Percentiles rank a stretch among this genome's conserved stretches.
Conservation (phyloP, 1,140 invertebrate species). For the Tetragnatha versicolor region DNA sequence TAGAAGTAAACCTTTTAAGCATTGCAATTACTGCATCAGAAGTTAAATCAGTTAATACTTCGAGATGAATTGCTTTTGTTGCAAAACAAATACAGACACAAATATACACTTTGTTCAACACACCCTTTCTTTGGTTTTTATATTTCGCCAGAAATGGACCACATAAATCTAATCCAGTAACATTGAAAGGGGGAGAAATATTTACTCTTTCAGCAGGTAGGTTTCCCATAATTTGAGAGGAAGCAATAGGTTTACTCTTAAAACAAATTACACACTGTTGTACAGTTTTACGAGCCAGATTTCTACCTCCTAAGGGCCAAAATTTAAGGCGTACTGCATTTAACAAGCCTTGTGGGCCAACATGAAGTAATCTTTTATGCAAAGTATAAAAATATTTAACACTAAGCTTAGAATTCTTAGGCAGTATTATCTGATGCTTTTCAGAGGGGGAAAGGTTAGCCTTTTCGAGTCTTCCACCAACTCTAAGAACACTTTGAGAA, state of each 20-base stretch:
- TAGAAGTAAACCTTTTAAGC: slow-evolving; percentile 34
- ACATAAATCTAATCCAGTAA: neutral
- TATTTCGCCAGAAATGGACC: neutral
- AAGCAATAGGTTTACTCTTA: neutral
- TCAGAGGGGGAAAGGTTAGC: neutral
- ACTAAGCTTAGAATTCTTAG: neutral
- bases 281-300: neutral
- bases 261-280: neutral
- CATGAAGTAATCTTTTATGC: neutral
- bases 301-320: neutral
- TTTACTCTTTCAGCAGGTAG: neutral
- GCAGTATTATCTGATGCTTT: neutral
- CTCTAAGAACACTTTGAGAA: neutral
- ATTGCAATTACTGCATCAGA: slow-evolving; percentile 38
- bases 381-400: neutral
- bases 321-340: neutral
- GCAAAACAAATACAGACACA: slow-evolving; percentile 46
- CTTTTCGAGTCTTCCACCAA: neutral
- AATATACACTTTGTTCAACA: slow-evolving; percentile 41
- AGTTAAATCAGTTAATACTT: slow-evolving; percentile 43
- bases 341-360: neutral
- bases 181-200: neutral
- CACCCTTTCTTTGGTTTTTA: neutral
- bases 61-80: slow-evolving; percentile 52
- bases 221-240: neutral